Evolutionary conservation across 2,113 vertebrate species (phyloP), one percentile per base, ranked within the genome.

Genomic region (Panthera leo): DNA sequence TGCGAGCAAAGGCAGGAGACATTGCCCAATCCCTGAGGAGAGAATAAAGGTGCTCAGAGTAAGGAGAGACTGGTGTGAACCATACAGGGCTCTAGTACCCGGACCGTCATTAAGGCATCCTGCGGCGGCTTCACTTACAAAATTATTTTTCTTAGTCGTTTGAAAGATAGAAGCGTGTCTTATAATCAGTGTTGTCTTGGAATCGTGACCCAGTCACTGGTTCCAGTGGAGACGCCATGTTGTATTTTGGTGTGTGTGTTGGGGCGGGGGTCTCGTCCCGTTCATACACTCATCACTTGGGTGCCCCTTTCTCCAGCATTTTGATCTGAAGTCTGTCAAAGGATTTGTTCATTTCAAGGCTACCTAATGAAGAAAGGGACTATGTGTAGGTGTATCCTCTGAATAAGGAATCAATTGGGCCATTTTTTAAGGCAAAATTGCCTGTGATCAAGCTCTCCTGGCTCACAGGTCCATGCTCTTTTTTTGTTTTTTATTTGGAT

Each of bases 21-120:
- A 39, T 7, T 0, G 11, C 25, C 61, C 5, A 5, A 13, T 75
- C 63, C 39, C 14, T 0, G 3, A 51, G 58, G 15, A 9, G 0
- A 63, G 85, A 39, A 15, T 23, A 14, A 5, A 18, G 36, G 25
- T 0, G 4, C 34, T 65, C 48, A 9, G 23, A 11, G 42, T 21
- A n/a, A 65, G 88, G 39, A 82, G 39, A 23, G 6, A 13, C 12
- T 8, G 21, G 48, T 29, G 75, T 4, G 58, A 61, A 16, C 11
- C 0, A 39, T 11, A 9, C 36, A 11, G 0, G 0, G 23, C 1
- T 71, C 68, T 36, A 27, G 14, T n/a, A 58, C 53, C 51, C 45
- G 42, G 36, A 16, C 11, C 9, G 5, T 67, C 15, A 6, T 2
- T 8, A 14, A 31, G 2, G 25, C 12, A 3, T 55, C 51, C 21